A percentile compares a stretch with the other conserved stretches of the same genome.
These are phyloP conservation scores for Anolis carolinensis DNA, from an alignment of 2,113 vertebrate species.

Conservation along the genomic window DNA sequence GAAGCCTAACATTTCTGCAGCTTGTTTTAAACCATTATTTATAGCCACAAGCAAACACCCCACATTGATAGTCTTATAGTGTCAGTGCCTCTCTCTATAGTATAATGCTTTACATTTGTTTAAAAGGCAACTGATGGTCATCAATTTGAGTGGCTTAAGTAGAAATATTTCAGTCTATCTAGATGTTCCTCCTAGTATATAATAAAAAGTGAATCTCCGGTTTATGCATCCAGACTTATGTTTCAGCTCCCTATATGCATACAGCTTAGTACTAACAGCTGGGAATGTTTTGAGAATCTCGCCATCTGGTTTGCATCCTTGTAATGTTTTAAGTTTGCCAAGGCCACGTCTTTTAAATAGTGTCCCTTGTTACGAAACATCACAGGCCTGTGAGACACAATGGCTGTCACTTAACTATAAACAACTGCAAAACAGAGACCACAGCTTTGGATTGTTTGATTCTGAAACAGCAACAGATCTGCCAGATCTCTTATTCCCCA, in stretches of 20 bases:
- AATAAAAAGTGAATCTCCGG: background rate
- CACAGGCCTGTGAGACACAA: background rate
- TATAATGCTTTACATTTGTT: background rate
- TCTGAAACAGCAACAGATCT: conserved; percentile 26
- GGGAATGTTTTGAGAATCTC: background rate
- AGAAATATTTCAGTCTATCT: no score
- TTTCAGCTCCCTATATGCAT: background rate
- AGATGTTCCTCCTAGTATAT: background rate
- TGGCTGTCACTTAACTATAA: background rate
- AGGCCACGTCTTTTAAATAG: background rate
- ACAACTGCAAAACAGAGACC: background rate
- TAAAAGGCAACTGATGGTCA: no score
- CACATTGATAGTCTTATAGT: conserved; percentile 2
- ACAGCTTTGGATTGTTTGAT: background rate
- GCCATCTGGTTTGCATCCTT: background rate
- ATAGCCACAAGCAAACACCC: background rate
- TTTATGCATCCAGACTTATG: background rate
- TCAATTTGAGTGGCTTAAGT: no score
- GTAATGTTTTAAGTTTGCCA: background rate
- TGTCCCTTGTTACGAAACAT: background rate
- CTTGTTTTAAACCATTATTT: conserved; percentile 7
- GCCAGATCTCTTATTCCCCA: conserved; percentile 39
- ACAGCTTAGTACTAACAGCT: background rate
- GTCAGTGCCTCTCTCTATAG: no score
- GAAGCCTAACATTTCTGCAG: background rate